Evolutionary conservation across 2,797 vertebrate species (phyloP), one percentile per base, ranked within the genome.

Genomic region (Sebastes trivittatus): DNA sequence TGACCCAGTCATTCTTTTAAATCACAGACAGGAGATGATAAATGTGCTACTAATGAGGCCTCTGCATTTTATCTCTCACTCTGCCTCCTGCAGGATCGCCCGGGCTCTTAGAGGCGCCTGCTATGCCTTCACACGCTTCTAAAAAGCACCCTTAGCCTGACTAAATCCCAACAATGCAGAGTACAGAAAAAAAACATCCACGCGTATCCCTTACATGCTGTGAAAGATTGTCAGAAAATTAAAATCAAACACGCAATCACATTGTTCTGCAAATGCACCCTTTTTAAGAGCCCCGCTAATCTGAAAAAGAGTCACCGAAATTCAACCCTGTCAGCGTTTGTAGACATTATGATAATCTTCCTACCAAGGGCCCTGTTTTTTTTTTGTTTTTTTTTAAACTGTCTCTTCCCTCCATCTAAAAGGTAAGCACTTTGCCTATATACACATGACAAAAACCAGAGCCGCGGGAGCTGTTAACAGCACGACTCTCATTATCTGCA

Each of bases 1-100:
- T 96, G 95, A 96, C 95, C 95, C 93, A 95, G 95, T 95, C 95
- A 95, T 95, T 95, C 94, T 96, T 96, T 95, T 95, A 96, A 96
- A 95, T 95, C 94, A 93, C 94, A 96, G 93, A 95, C 94, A 95
- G 94, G 93, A 95, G 94, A 95, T 96, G 95, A 96, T 96, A 96
- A 96, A 96, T 96, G 95, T 94, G 94, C 90, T 94, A 94, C 94
- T 96, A 96, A 96, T 95, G 95, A 96, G 95, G 92, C 92, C 93
- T 92, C 89, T 92, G 81, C 88, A 93, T 94, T 95, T 93, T 94
- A 93, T 93, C 91, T 92, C 92, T 91, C 90, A 91, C 92, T 92
- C 89, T 93, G 82, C 83, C 90, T 92, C 83, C 83, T 93, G 90
- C 91, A 93, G 93, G 89, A 92, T 90, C 59, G 80, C 88, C 88